Evolutionary conservation across 2,113 vertebrate genomes (phyloP).

Genomic region (Lates calcarifer): DNA sequence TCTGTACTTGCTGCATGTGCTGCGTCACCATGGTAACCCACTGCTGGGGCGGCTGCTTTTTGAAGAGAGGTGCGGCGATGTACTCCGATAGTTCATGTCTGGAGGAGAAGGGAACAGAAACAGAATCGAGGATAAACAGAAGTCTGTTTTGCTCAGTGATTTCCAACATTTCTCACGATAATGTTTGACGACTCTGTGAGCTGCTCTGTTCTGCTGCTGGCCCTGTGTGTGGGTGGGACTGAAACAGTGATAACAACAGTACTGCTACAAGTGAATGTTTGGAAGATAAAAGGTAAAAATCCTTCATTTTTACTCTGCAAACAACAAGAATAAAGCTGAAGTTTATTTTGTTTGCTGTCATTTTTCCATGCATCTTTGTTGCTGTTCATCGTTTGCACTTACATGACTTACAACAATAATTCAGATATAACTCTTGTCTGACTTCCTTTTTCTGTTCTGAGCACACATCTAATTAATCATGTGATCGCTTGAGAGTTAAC

Average conservation of each 20-base stretch:
- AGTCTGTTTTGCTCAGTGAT: slow-evolving; percentile 42
- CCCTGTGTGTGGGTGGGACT: slow-evolving; percentile 15
- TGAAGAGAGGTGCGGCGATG: slow-evolving; percentile 89
- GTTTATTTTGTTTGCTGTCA: neutral
- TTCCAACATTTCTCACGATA: slow-evolving; percentile 36
- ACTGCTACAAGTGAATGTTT: too few species aligned
- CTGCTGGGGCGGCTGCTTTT: slow-evolving; percentile 85
- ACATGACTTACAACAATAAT: too few species aligned
- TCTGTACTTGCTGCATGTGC: slow-evolving; percentile 91
- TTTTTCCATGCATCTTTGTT: too few species aligned
- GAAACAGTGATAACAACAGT: slow-evolving; percentile 19
- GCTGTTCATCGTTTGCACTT: too few species aligned
- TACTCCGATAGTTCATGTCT: slow-evolving; percentile 94
- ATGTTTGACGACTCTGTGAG: slow-evolving; percentile 32
- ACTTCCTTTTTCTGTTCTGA: too few species aligned
- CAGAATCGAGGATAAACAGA: slow-evolving; percentile 36
- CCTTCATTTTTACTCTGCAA: neutral
- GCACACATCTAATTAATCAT: too few species aligned
- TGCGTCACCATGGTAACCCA: slow-evolving; percentile 92
- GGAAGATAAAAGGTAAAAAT: neutral
- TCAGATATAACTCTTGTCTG: too few species aligned
- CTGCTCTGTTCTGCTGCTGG: slow-evolving; percentile 20
- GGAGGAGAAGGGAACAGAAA: slow-evolving; percentile 40
- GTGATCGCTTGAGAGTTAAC: too few species aligned
- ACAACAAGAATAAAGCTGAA: neutral